These are phyloP conservation scores for Moxostoma hubbsi DNA, from an alignment of 2,797 vertebrate genomes.

Conservation along the genomic window DNA sequence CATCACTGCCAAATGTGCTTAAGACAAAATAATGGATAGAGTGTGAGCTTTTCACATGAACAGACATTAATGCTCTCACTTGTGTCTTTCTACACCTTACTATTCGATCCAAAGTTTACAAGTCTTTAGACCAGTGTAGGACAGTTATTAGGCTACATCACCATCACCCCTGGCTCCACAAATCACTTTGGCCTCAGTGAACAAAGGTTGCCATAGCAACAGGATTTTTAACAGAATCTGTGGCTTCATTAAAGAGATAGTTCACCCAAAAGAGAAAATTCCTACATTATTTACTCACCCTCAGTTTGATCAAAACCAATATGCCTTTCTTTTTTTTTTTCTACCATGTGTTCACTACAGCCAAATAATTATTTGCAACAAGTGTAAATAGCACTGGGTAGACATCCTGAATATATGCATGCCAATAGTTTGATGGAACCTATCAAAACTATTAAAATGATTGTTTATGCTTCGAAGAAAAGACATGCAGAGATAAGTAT, in stretches of 20 bases:
- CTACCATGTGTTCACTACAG: no score
- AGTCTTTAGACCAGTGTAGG: background rate
- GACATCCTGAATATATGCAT: no score
- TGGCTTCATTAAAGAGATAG: slow-evolving; percentile 54
- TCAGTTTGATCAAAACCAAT: background rate
- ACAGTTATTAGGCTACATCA: slow-evolving; percentile 9
- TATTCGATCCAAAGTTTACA: background rate
- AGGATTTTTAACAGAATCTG: slow-evolving; percentile 54
- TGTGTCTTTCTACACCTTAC: slow-evolving; percentile 2
- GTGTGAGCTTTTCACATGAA: no score
- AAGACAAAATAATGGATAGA: background rate
- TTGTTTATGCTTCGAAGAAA: no score
- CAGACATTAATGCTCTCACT: background rate
- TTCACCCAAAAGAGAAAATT: no score
- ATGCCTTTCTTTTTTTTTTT: no score
- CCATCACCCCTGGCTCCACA: slow-evolving; percentile 50
- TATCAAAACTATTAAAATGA: no score
- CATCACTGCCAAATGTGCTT: background rate
- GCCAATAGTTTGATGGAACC: no score
- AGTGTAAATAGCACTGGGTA: no score
- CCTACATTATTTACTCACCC: no score
- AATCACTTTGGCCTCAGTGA: slow-evolving; percentile 54
- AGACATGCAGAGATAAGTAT: no score
- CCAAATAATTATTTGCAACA: no score
- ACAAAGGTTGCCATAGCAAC: slow-evolving; percentile 72